Conservation (phyloP, 1,140 invertebrate species). For the Philotrypesis tridentata region DNA sequence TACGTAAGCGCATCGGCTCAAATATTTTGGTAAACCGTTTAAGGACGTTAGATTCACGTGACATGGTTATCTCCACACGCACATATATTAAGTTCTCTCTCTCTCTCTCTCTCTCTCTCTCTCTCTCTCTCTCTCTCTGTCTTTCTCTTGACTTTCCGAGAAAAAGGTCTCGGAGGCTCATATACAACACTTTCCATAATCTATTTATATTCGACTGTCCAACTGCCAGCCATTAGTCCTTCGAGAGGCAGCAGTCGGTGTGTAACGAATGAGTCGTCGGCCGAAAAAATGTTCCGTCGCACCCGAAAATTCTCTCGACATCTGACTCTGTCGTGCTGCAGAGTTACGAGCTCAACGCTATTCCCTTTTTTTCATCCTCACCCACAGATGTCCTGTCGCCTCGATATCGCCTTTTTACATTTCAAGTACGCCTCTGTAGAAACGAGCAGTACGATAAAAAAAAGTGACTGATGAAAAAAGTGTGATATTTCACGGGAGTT, state of each 20-base stretch:
- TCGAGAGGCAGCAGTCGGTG: neutral
- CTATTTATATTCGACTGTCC: conserved; percentile 30
- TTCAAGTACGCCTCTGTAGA: too few relatives aligned
- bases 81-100: conserved; percentile 6
- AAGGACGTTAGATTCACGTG: conserved; percentile 6
- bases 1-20: neutral
- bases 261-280: neutral
- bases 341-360: conserved; percentile 14
- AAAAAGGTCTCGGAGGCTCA: conserved; percentile 32
- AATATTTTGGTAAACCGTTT: neutral
- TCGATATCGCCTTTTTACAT: neutral
- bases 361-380: neutral
- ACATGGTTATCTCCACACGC: conserved; percentile 13
- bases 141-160: neutral
- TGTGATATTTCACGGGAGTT: too few relatives aligned
- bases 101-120: neutral
- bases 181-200: conserved; percentile 45
- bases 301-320: conserved; percentile 23
- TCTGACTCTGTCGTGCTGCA: conserved; percentile 3
- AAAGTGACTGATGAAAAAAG: too few relatives aligned
- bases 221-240: conserved; percentile 24
- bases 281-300: conserved; percentile 20
- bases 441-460: too few relatives aligned
- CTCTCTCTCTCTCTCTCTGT: neutral
- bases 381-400: neutral